A percentile compares a stretch with the other conserved stretches of the same genome.
phyloP scores from a whole-genome alignment of 2,888 invertebrate species.

The Cheilosia vulpina region DNA sequence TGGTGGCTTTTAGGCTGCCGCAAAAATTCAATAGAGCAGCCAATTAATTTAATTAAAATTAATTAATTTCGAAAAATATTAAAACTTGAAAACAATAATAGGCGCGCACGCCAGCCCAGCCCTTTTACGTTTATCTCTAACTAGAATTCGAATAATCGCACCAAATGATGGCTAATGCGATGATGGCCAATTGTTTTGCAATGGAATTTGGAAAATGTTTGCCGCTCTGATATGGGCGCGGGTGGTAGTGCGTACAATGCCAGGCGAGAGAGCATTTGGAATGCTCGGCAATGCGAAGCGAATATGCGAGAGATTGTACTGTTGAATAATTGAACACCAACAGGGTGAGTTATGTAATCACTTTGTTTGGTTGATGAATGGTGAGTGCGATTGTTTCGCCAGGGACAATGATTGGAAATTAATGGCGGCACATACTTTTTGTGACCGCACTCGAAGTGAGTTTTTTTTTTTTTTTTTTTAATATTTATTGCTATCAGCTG shows the following conservation, averaged over 20 bases:
- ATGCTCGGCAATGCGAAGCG: not conserved
- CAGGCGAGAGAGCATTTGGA: not conserved
- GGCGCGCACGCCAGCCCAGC: too few species aligned
- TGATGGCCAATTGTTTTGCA: conserved; percentile 47
- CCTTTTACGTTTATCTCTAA: not conserved
- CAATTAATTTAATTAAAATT: conserved; percentile 58
- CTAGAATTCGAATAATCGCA: conserved; percentile 18
- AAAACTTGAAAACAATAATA: conserved; percentile 36
- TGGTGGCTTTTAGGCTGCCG: conserved; percentile 44
- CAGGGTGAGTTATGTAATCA: conserved; percentile 36
- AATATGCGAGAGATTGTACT: not conserved
- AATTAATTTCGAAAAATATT: conserved; percentile 56
- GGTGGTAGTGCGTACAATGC: not conserved
- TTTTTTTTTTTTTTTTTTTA: too few species aligned
- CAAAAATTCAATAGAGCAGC: conserved; percentile 39
- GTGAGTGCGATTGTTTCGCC: conserved; percentile 27
- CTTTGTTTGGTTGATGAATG: conserved; percentile 44
- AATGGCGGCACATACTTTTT: not conserved
- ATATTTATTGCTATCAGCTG: too few species aligned
- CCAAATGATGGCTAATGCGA: conserved; percentile 15
- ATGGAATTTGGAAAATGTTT: conserved; percentile 47
- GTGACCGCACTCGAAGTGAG: too few species aligned
- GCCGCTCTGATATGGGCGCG: not conserved
- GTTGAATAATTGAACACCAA: conserved; percentile 18
- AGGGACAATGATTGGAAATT: not conserved